Conservation (phyloP, 2,888 invertebrate genomes). For the Diarsia dahlii region DNA sequence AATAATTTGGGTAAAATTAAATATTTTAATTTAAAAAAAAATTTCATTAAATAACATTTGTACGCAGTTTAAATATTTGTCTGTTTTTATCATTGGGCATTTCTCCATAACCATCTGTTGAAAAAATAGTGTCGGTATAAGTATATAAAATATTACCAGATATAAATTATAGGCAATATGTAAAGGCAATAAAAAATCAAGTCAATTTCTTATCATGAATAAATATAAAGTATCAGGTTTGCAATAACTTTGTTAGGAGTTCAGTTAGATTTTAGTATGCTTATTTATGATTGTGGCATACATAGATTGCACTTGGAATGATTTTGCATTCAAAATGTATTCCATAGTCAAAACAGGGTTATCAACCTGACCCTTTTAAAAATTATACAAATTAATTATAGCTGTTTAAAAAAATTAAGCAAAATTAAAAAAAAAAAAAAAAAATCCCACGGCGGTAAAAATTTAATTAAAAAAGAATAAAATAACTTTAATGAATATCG, state of each 20-base stretch:
- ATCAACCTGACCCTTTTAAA: neutral
- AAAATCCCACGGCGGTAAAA: no score
- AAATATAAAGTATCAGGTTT: conserved; percentile 7
- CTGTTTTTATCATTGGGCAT: neutral
- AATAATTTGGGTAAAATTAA: neutral
- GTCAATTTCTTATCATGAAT: neutral
- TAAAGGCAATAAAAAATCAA: neutral
- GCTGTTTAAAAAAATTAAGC: neutral
- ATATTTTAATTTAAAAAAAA: neutral
- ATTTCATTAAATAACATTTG: neutral
- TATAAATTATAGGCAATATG: neutral
- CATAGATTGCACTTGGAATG: neutral
- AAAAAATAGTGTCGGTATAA: neutral
- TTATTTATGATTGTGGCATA: conserved; percentile 13
- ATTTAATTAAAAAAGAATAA: no score
- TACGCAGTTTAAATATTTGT: neutral
- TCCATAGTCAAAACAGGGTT: neutral
- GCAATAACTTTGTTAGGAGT: neutral
- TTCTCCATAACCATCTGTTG: neutral
- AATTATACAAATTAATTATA: neutral
- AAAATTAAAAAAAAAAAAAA: no score
- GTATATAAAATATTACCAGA: neutral
- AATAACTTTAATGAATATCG: no score
- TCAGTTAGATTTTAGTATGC: neutral
- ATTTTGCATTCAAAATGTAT: neutral